phyloP scores from a whole-genome alignment of 2,113 vertebrate genomes.

The Microtus richardsoni region DNA sequence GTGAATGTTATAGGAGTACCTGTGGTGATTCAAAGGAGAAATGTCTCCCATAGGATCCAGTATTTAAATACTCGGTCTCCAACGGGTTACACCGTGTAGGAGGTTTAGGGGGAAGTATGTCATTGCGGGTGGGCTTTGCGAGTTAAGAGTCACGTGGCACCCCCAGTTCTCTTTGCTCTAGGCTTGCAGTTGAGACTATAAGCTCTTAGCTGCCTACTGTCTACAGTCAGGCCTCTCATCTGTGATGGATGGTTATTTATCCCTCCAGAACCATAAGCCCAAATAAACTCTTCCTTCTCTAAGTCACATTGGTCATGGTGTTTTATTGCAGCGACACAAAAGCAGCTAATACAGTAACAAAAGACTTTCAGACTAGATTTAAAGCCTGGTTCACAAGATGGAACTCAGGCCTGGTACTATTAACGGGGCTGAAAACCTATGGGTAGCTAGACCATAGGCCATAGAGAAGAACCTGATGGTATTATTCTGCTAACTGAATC shows the following conservation, averaged over 20 bases:
- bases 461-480: neutral
- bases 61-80: neutral
- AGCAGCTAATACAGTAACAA: neutral
- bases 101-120: neutral
- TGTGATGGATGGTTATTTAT: neutral
- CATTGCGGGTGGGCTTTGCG: neutral
- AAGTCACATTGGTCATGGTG: neutral
- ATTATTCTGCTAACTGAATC: neutral
- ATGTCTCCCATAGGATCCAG: neutral
- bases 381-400: neutral
- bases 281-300: neutral
- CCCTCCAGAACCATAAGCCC: neutral
- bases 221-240: neutral
- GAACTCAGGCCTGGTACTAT: neutral
- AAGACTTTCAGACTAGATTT: neutral
- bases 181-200: neutral
- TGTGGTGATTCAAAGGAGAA: neutral
- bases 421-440: neutral
- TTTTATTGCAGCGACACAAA: neutral
- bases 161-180: neutral
- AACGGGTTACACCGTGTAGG: neutral
- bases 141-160: neutral
- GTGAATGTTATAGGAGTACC: neutral
- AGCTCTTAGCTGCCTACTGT: neutral
- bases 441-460: neutral